Base-by-base conservation (phyloP, 2,113 vertebrate genomes). In the Camelus dromedarius region DNA sequence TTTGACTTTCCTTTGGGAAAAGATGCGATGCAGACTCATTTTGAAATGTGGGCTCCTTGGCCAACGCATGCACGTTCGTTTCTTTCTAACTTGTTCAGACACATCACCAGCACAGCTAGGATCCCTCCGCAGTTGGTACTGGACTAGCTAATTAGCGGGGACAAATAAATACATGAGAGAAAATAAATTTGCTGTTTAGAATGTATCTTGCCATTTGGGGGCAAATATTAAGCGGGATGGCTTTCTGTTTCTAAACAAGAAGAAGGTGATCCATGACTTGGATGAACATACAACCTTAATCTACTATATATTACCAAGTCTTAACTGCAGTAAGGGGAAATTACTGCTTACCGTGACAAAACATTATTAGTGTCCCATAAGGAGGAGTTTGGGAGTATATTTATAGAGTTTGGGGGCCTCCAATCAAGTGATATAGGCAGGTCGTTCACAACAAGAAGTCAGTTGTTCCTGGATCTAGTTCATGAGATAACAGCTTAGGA, bases 1-100 rank as follows among this genome's bases (percentile, higher is more conserved):
- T 56, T 70, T 86, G 12, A 18, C 82, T 70, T 79, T 96, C 50
- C 38, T 67, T 73, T 38, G 22, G 38, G 18, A 48, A 93, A 32
- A 66, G 30, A 69, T 2, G 20, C 12, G 84, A 20, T 10, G 30
- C 15, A 67, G 38, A 76, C 35, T 46, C 22, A 79, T 64, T 87
- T 85, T 67, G 42, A 92, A 95, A 93, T 19, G 58, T 75, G 11
- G 42, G 24, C 15, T 76, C 66, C 52, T 93, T 85, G 70, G 70
- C 52, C 85, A 80, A 94, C 50, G 35, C 35, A 73, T 32, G 35
- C 32, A 81, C 22, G 67, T 95, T 95, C 77, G 38, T 95, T 97
- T 96, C 22, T 28, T 94, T 93, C 92, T 72, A 87, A 88, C 89
- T 80, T 86, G 81, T 72, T 92, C 46, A 32, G 83, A 92, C 50